Evolutionary conservation across 1,140 invertebrate genomes (phyloP).

Genomic region (Chelonus insularis): DNA sequence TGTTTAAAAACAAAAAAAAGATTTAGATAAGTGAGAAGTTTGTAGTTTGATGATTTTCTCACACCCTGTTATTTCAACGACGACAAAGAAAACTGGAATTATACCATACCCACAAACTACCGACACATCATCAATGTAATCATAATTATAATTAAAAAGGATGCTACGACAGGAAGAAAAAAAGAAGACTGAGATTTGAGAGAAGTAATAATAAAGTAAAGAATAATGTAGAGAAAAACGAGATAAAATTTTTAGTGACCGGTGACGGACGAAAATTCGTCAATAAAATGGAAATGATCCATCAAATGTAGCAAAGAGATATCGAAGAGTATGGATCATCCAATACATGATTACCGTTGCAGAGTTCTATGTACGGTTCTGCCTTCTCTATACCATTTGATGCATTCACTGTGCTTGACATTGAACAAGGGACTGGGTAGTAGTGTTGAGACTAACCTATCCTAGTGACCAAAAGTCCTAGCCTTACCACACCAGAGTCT

Average conservation of each 20-base stretch:
- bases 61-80: no score
- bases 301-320: not conserved
- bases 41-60: no score
- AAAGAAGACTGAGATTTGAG: not conserved
- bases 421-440: not conserved
- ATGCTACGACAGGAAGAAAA: no score
- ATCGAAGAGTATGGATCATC: not conserved
- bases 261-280: not conserved
- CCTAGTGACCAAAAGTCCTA: conserved; percentile 2
- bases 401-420: conserved; percentile 4
- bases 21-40: no score
- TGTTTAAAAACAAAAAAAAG: no score
- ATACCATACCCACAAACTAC: no score
- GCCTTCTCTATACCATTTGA: not conserved
- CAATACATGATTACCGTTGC: not conserved
- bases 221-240: not conserved
- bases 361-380: not conserved
- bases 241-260: conserved; percentile 1
- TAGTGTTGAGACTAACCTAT: not conserved
- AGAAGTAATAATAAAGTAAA: not conserved
- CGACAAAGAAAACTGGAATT: no score
- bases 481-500: not conserved
- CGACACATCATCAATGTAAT: no score
- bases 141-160: no score
- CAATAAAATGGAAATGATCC: conserved; percentile 13